Base-by-base conservation (phyloP, 2,113 vertebrate species). In the Nicator chloris region DNA sequence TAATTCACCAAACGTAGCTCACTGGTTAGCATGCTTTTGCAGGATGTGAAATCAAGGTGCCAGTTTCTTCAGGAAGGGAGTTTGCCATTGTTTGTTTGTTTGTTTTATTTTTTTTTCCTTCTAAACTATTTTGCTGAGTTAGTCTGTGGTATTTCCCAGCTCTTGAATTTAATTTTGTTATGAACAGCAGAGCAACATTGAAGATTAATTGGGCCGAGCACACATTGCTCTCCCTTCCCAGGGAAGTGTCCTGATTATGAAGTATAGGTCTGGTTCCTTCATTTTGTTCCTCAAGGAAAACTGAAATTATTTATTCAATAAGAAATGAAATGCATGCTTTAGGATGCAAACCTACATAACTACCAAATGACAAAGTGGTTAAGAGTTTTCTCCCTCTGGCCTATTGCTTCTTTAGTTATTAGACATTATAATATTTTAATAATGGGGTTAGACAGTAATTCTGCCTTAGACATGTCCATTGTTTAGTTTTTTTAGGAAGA, bases 291-390 rank as follows among this genome's bases (percentile, higher is more conserved):
- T 93, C 57, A 77, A 93, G 51, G 68, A 50, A 63, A 57, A 4
- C n/a, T 85, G 40, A 69, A 93, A 90, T 80, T 92, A 88, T 80
- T 94, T 93, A 76, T 94, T 93, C 80, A 90, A 28, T 59, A 26
- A n/a, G 39, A 81, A 95, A 72, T 66, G 13, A 88, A 95, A 82
- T 66, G 56, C 39, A 49, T 78, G 28, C 40, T 90, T 96, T 56
- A 44, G 39, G 65, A 81, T 70, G 64, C 30, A 86, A 87, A 70
- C 21, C 24, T 93, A 16, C 39, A 75, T 86, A 95, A 56, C 71
- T 93, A 64, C 42, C 30, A 83, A 86, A 83, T 92, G 76, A 92
- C 72, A 70, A 82, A 90, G 45, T 61, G 23, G 21, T 83, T 83
- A 44, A 44, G 13, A 83, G 56, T 23, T 86, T 94, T 86, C 40